phyloP scores from a whole-genome alignment of 1,140 invertebrate species.

The Plodia interpunctella region DNA sequence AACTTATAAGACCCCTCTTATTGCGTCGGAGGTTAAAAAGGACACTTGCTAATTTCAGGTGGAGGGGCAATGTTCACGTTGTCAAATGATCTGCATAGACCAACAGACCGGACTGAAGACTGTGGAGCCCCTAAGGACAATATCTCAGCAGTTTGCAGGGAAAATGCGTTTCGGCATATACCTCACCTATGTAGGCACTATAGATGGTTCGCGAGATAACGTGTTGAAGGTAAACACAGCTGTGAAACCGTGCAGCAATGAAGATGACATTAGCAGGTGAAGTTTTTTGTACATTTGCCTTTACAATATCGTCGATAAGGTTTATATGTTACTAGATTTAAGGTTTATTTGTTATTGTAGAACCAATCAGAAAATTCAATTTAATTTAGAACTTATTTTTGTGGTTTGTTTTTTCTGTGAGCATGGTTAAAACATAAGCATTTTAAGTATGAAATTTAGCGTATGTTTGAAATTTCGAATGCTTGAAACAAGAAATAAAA shows the following conservation, averaged over 20 bases:
- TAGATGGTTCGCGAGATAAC: conserved; percentile 39
- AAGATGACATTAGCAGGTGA: conserved; percentile 45
- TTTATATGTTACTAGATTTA: no score
- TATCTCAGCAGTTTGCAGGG: conserved; percentile 84
- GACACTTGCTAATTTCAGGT: conserved; percentile 76
- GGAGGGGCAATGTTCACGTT: conserved; percentile 88
- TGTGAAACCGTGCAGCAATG: conserved; percentile 38
- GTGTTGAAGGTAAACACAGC: conserved; percentile 35
- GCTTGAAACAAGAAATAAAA: no score
- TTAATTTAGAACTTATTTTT: no score
- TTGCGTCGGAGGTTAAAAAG: no score
- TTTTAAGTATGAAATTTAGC: no score
- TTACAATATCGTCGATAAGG: neutral
- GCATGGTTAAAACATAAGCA: no score
- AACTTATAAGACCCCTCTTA: no score
- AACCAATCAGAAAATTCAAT: no score
- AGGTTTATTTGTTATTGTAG: no score
- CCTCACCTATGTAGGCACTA: conserved; percentile 66
- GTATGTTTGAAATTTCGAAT: no score
- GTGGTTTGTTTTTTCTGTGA: no score
- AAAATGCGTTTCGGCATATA: conserved; percentile 90
- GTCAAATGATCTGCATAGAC: conserved; percentile 96
- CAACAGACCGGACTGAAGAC: conserved; percentile 89
- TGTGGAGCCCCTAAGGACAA: conserved; percentile 89
- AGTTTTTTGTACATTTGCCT: neutral